Evolutionary conservation across 1,140 invertebrate species (phyloP).

Genomic region (Subanguina moxae): DNA sequence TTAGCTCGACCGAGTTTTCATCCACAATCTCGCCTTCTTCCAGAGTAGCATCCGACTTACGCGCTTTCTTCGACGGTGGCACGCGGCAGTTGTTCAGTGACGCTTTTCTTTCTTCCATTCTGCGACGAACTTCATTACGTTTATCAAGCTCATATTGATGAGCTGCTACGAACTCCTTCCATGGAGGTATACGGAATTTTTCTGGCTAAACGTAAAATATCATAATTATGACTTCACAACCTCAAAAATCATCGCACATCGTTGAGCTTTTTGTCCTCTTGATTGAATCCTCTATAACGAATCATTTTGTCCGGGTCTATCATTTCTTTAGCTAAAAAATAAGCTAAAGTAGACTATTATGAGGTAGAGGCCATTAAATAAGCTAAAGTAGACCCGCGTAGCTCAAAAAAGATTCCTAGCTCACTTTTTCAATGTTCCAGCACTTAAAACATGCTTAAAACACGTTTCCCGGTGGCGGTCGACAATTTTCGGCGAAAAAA

Average conservation of each 20-base stretch:
- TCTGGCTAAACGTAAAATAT: neutral
- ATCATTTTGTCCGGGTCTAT: neutral
- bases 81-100: neutral
- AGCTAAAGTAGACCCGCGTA: too few species aligned
- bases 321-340: neutral
- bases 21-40: constrained; percentile 12
- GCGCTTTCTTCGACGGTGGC: neutral
- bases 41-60: neutral
- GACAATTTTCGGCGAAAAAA: too few species aligned
- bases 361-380: too few species aligned
- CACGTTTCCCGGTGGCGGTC: too few species aligned
- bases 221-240: neutral
- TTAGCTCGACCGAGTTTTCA: neutral
- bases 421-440: too few species aligned
- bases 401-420: too few species aligned
- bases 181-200: neutral
- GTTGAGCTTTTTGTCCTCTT: neutral
- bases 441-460: too few species aligned
- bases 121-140: neutral
- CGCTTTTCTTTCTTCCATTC: neutral
- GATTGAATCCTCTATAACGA: neutral
- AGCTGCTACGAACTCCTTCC: neutral
- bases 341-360: too few species aligned
- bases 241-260: neutral
- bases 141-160: constrained; percentile 5